Base-by-base conservation (phyloP, 2,888 invertebrate species). In the Protonemura montana region DNA sequence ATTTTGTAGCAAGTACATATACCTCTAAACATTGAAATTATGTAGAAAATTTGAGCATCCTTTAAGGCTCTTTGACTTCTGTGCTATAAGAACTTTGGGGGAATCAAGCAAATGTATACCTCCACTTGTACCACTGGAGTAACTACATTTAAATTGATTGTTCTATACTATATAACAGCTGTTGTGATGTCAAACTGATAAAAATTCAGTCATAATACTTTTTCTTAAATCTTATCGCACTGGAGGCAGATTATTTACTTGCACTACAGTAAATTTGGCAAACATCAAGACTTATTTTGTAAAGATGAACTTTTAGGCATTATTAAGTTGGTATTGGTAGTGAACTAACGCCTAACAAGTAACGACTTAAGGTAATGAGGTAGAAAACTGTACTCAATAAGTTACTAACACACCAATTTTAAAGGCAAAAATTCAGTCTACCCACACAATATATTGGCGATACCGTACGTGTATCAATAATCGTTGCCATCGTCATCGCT, bases 401-500 rank as follows among this genome's bases (percentile, higher is more conserved):
- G 78, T 77, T 85, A 80, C 30, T 80, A 80, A 26, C 28, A 77
- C 30, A 76, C 27, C n/a, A 35, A 41, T 83, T 83, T 85, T 25
- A 76, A 85, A 85, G 41, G 78, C 30, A 81, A 27, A 30, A 81
- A 30, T 59, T 59, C 59, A 59, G 59, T 59, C 59, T 59, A 59
- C 59, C 59, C 59, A 59, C 59, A 59, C 21, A 16, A 59, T 21
- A 59, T 59, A 16, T 59, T 59, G 59, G 59, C 59, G 59, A 59
- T 21, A 21, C 59, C 59, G 59, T 6, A 13, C 81, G 27, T 28
- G 76, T 86, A 87, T 88, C 88, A 90, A 87, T 89, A 90, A 88
- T 91, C 90, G 88, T 90, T 90, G 87, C 90, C 88, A 87, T 92
- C 92, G 87, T 91, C 91, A 88, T 92, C 91, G 88, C 91, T 91